A percentile compares a stretch with the other conserved stretches of the same genome.
These are phyloP conservation scores for Bombus confusus DNA, from an alignment of 1,140 invertebrate genomes.

Conservation along the genomic window DNA sequence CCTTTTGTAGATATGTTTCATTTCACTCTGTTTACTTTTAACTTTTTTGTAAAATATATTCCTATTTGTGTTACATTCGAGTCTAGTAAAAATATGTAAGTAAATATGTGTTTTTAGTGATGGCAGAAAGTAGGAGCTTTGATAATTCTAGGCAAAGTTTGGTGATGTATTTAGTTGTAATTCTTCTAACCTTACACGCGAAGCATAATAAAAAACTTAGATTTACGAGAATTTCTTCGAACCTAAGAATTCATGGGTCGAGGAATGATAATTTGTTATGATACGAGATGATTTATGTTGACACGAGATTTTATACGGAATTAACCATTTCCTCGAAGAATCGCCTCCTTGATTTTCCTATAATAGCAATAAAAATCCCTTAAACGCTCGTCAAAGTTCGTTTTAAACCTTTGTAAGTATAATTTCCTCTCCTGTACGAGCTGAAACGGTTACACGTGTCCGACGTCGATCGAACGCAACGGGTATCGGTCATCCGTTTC, in stretches of 20 bases:
- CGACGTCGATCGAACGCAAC: not conserved
- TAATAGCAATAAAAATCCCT: not conserved
- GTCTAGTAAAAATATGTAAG: no score
- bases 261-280: not conserved
- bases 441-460: conserved; percentile 2
- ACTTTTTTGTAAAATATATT: no score
- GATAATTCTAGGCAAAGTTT: no score
- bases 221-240: not conserved
- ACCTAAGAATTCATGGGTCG: not conserved
- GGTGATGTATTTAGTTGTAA: no score
- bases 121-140: no score
- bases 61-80: no score
- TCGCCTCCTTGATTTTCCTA: not conserved
- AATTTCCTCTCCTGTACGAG: not conserved
- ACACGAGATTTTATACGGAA: not conserved
- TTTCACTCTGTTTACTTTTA: no score
- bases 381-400: not conserved
- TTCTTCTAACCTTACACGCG: no score
- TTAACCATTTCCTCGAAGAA: not conserved
- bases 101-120: no score
- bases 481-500: not conserved
- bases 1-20: no score
- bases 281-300: no score
- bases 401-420: not conserved
- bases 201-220: not conserved